Evolutionary conservation across 92 coral and sea anemone species (phyloP), one percentile per base, ranked within the genome.

Genomic region (Isaurus tuberculatus): DNA sequence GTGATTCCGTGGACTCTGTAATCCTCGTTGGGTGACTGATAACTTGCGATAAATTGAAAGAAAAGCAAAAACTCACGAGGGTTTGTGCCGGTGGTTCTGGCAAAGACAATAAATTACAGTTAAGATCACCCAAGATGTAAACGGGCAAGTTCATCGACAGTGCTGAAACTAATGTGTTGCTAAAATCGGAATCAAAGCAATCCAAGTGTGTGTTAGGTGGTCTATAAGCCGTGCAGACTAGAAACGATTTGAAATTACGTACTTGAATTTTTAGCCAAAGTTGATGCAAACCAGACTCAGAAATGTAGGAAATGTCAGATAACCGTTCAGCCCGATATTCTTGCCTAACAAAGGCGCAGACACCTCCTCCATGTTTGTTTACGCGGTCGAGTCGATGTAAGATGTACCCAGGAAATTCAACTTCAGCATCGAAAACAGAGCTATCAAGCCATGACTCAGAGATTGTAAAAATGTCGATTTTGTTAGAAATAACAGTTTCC

Each of bases 381-480:
- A 20, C 53, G 55, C 83, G 80, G 40, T 83, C 72, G n/a, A 64
- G 83, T 57, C 87, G 83, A 55, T 87, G 37, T 19, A 80, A n/a
- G 22, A 4, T 70, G 71, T 73, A 83, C 2, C 87, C 91, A 0
- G 75, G 86, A 44, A 81, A 37, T 72, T 87, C 86, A 11, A 87
- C 23, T 23, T 87, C 90, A 37, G 30, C 33, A 19, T 86, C 81
- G 29, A 57, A 33, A 51, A 86, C 65, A 16, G 90, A 46, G 61
- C 71, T 64, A 40, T 88, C 79, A 23, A 88, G 72, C 91, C 87
- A 88, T 29, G 87, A 73, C 29, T 88, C 91, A 30, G 83, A 87
- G 61, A 87, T 64, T 0, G 87, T 73, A 49, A 87, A 65, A 6
- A 87, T 67, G 65, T 88, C 88, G 25, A 88, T 27, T 29, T 79